These are phyloP conservation scores for Seriola aureovittata DNA, from an alignment of 2,113 vertebrate species.

Conservation along the genomic window DNA sequence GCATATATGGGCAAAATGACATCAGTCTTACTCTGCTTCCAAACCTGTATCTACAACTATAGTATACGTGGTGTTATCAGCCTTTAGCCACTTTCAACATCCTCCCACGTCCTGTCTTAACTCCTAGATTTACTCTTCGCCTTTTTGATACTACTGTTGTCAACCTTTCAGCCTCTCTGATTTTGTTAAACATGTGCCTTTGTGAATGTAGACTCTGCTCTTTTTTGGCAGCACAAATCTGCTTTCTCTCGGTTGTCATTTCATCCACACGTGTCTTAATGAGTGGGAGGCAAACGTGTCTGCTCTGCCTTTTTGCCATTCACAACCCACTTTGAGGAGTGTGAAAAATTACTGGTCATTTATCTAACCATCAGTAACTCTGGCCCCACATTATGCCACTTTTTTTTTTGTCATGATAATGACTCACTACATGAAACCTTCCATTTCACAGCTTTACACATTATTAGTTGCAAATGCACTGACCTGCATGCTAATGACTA, in stretches of 20 bases:
- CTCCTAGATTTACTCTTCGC: neutral
- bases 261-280: slow-evolving; percentile 32
- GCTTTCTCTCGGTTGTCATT: slow-evolving; percentile 11
- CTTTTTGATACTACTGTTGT: too few relatives aligned
- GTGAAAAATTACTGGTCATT: slow-evolving; percentile 9
- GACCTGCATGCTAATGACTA: slow-evolving; percentile 6
- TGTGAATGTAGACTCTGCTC: slow-evolving; percentile 11
- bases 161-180: slow-evolving; percentile 11
- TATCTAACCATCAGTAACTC: slow-evolving; percentile 7
- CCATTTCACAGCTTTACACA: slow-evolving; percentile 41
- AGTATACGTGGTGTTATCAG: neutral
- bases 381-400: neutral
- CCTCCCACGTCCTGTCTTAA: neutral
- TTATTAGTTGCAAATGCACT: slow-evolving; percentile 23
- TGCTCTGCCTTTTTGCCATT: slow-evolving; percentile 21
- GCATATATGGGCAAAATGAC: neutral
- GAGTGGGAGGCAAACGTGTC: slow-evolving; percentile 43
- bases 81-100: neutral
- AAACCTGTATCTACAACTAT: neutral
- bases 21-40: neutral
- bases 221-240: neutral
- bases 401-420: slow-evolving; percentile 8
- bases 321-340: slow-evolving; percentile 24
- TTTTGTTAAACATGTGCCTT: neutral
- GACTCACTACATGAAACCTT: neutral